These are phyloP conservation scores for Riparia riparia DNA, from an alignment of 2,113 vertebrate species.

Conservation along the genomic window DNA sequence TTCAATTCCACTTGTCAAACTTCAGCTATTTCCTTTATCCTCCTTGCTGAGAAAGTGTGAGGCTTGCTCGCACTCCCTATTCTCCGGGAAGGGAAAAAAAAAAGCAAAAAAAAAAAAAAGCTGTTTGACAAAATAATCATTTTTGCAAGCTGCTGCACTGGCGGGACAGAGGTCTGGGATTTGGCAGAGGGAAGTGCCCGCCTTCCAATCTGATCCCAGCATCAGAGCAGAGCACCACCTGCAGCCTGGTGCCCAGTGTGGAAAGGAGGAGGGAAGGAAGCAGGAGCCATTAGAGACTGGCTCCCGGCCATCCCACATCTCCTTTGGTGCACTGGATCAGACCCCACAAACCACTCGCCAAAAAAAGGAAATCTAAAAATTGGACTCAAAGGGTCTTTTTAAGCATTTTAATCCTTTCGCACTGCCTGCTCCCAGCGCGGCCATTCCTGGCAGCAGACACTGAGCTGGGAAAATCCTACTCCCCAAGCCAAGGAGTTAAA, in stretches of 20 bases:
- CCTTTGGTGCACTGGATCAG: constrained; percentile 76
- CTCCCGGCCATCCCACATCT: constrained; percentile 79
- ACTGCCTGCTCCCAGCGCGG: constrained; percentile 69
- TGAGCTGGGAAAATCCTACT: constrained; percentile 60
- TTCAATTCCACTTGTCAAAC: not conserved
- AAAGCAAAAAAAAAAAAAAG: constrained; percentile 55
- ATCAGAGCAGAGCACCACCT: constrained; percentile 71
- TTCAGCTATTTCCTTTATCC: not conserved
- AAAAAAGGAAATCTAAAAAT: constrained; percentile 73
- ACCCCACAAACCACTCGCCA: constrained; percentile 65
- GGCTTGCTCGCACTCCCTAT: not conserved
- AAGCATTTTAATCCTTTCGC: constrained; percentile 80
- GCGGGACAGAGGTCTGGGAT: constrained; percentile 58
- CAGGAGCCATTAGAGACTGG: constrained; percentile 80
- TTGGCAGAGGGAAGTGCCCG: constrained; percentile 62
- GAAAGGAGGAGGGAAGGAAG: constrained; percentile 62
- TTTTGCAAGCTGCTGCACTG: constrained; percentile 74
- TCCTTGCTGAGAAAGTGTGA: not conserved
- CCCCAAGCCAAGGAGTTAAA: constrained; percentile 71
- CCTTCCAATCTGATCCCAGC: constrained; percentile 69
- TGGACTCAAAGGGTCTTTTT: constrained; percentile 76
- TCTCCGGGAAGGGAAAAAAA: not conserved
- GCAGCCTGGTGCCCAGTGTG: constrained; percentile 66
- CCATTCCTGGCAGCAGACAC: constrained; percentile 61
- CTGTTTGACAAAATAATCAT: constrained; percentile 70